Evolutionary conservation across 2,113 vertebrate species (phyloP).

Genomic region (Petroica traversi): DNA sequence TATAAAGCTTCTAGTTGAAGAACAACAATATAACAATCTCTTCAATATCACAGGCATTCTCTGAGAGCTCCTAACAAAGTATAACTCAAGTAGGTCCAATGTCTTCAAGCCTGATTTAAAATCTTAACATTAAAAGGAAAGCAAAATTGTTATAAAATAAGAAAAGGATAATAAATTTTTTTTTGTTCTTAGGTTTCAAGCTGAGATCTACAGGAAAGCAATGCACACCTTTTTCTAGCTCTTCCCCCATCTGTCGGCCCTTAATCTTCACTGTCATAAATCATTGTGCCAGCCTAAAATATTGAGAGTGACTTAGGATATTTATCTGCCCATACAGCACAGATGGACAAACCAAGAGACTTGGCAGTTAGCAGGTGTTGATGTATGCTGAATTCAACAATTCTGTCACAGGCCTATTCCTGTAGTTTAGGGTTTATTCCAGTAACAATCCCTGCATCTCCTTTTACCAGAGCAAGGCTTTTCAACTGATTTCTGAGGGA

Average conservation of each 20-base stretch:
- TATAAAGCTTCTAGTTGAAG: background rate
- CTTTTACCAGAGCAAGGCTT: background rate
- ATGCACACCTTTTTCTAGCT: background rate
- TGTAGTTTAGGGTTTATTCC: background rate
- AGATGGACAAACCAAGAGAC: background rate
- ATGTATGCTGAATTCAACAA: background rate
- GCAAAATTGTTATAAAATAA: background rate
- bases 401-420: background rate
- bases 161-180: background rate
- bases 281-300: background rate
- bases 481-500: background rate
- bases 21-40: background rate
- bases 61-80: background rate
- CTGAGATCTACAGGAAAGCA: background rate
- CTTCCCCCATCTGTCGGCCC: fast-evolving
- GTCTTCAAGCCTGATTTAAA: background rate
- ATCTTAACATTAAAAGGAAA: background rate
- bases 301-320: background rate
- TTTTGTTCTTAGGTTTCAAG: background rate
- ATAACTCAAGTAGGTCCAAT: background rate
- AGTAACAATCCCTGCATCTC: background rate
- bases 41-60: background rate
- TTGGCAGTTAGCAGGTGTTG: background rate
- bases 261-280: background rate
- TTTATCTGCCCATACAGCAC: background rate